Evolutionary conservation across 2,113 vertebrate genomes (phyloP), one percentile per base, ranked within the genome.

Genomic region (Ochotona princeps): DNA sequence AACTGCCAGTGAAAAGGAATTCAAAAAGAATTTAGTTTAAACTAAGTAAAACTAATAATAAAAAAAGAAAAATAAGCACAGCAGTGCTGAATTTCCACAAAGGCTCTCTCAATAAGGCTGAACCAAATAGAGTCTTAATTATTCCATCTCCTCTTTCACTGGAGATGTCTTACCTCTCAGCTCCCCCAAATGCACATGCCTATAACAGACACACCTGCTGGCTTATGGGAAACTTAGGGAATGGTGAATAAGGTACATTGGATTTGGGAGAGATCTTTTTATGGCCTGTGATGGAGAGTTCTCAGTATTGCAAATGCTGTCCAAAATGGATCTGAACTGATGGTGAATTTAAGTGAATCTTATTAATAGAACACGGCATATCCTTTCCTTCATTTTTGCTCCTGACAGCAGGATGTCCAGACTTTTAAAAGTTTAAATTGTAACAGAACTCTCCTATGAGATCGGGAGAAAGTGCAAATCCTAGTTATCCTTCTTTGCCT

Each of bases 1-100:
- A 98, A 98, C 98, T 98, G 96, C 97, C 97, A 98, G 98, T 98
- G 98, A 98, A 98, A 98, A 98, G 97, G 98, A 98, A 97, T 98
- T 97, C 97, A 97, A 98, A 98, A 98, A 98, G 98, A 98, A 98
- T 98, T 98, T 97, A 98, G 96, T 96, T 98, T 97, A 96, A 97
- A 97, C 95, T 83, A 87, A 7, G 81, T 80, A 18, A 89, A 44
- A 44, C 38, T 44, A 44, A 44, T 44, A 4, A 44, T 4, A 44
- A 44, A 3, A 44, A 44, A 44, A 44, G n/a, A 93, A 87, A 94
- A 97, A 25, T 95, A 81, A 96, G 97, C 94, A 97, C 96, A 51
- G 95, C 96, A 95, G 96, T 95, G 97, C 96, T 97, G 79, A 96
- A 96, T 96, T 83, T 93, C 97, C 93, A 97, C 96, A 97, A 96